Evolutionary conservation across 2,888 invertebrate genomes (phyloP), one percentile per base, ranked within the genome.

Genomic region (Dryadula phaetusa): DNA sequence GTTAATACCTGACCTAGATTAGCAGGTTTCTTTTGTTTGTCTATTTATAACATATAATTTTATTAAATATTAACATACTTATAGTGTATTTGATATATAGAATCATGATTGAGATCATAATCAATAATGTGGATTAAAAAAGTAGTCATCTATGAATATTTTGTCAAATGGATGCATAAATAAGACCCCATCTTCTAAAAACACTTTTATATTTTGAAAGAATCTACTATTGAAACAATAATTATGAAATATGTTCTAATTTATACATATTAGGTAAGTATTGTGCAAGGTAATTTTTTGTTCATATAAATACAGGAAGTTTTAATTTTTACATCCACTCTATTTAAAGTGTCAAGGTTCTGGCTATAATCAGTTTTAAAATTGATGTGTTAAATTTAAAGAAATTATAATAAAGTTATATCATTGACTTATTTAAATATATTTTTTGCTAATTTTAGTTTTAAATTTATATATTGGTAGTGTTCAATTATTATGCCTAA

Each of bases 1-100:
- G 69, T 70, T 61, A 54, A 25, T 46, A 28, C 32, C 40, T 67
- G 60, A 56, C 64, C 63, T 34, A 67, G 46, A 47, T 70, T 70
- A 25, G 53, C 20, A 61, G 69, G 69, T 64, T 70, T 70, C 60
- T 16, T 62, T 37, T 7, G 34, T 28, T 12, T 64, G 37, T 16
- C 25, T 37, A 12, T 56, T 34, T 18, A 20, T 34, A 14, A 14
- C 12, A n/a, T 53, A 12, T 37, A 37, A 12, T 37, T 37, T 37
- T 37, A 32, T 7, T 32, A 32, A 8, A 32, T 32, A 5, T 32
- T 1, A 32, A 32, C 8, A 32, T 32, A 32, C 1, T 8, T 32
- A 32, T 32, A 7, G 8, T 8, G 1, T 32, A 32, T 32, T 32
- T 7, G 7, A 8, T n/a, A n/a, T n/a, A n/a, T n/a, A n/a, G n/a